Conservation (phyloP, 2,113 vertebrate genomes). For the Xiphophorus hellerii region DNA sequence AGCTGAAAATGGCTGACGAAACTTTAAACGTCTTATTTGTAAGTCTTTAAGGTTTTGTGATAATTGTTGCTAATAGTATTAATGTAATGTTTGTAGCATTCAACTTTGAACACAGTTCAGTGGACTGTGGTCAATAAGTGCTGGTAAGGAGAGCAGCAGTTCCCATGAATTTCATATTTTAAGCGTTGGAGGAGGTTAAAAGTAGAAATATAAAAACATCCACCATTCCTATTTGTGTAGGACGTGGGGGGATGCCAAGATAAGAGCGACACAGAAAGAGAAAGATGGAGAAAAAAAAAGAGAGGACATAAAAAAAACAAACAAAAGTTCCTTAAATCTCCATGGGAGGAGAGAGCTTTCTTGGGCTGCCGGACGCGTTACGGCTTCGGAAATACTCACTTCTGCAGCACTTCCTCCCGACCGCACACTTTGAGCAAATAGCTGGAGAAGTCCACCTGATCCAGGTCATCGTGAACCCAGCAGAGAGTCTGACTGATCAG, state of each 20-base stretch:
- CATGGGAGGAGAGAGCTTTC: neutral
- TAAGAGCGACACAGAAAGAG: slow-evolving; percentile 3
- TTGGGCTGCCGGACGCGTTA: neutral
- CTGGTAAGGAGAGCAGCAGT: neutral
- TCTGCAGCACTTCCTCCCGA: slow-evolving; percentile 94
- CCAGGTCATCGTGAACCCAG: slow-evolving; percentile 97
- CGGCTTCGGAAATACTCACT: slow-evolving; percentile 82
- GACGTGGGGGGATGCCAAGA: slow-evolving; percentile 15
- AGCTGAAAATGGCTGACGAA: neutral
- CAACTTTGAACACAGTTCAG: neutral
- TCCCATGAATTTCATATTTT: slow-evolving; percentile 40
- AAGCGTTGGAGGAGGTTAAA: neutral
- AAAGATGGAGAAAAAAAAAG: neutral
- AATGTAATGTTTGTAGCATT: neutral
- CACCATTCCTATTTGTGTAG: neutral
- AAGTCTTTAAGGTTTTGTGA: no score
- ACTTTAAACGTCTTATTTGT: no score
- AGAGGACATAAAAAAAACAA: slow-evolving; percentile 4
- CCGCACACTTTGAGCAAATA: slow-evolving; percentile 97
- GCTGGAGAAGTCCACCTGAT: slow-evolving; percentile 92
- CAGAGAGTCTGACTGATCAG: slow-evolving; percentile 98
- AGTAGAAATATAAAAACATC: slow-evolving; percentile 27
- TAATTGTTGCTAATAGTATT: no score
- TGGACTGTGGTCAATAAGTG: slow-evolving; percentile 12
- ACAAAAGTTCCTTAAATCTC: neutral